A percentile compares a stretch with the other conserved stretches of the same genome.
Conservation (phyloP, 2,888 invertebrate species). For the Cephonodes hylas region DNA sequence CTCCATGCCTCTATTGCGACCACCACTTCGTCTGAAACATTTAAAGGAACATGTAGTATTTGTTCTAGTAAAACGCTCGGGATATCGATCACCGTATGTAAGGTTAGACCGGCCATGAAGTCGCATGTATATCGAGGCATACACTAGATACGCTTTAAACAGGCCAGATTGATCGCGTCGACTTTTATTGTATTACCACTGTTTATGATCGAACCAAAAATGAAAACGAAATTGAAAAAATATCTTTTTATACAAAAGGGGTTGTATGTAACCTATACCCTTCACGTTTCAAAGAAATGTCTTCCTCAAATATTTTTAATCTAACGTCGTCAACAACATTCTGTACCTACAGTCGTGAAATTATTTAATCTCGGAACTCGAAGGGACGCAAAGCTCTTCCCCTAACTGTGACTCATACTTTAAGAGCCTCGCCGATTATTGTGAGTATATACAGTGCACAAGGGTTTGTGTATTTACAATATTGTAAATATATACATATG, state of each 20-base stretch:
- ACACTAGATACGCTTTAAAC: too few relatives aligned
- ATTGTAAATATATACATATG: not conserved
- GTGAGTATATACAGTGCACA: not conserved
- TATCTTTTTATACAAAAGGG: not conserved
- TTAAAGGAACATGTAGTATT: not conserved
- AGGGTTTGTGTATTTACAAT: too few relatives aligned
- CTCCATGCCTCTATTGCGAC: conserved; percentile 78
- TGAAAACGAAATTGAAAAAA: too few relatives aligned
- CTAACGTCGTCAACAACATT: not conserved
- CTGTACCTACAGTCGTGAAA: not conserved
- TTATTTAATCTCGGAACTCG: not conserved
- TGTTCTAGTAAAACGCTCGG: too few relatives aligned
- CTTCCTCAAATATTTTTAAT: not conserved
- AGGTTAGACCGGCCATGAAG: too few relatives aligned
- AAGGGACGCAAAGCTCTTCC: conserved; percentile 6
- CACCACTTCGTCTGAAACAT: conserved; percentile 76
- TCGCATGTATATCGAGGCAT: too few relatives aligned
- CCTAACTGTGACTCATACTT: conserved; percentile 11
- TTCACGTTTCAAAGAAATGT: not conserved
- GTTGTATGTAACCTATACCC: not conserved
- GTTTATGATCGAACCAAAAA: too few relatives aligned
- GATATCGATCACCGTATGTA: too few relatives aligned
- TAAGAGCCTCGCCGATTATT: conserved; percentile 8
- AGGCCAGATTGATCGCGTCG: too few relatives aligned
- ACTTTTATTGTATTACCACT: too few relatives aligned